A percentile compares a stretch with the other conserved stretches of the same genome.
Evolutionary conservation across 2,888 invertebrate species (phyloP).

Genomic region (Nemapogon koenigi): DNA sequence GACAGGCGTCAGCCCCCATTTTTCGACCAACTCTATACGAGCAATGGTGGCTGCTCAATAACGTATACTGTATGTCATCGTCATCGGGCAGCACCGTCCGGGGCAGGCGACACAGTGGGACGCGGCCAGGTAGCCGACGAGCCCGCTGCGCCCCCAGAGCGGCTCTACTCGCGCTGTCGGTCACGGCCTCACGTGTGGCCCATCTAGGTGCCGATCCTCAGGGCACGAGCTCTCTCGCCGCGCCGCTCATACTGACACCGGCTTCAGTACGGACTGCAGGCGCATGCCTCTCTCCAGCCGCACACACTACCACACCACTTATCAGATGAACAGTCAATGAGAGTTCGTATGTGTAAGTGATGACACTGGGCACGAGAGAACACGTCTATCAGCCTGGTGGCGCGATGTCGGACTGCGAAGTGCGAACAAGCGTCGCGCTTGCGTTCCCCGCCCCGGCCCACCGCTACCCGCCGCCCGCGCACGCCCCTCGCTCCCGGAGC

Average conservation of each 20-base stretch:
- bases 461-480: slow-evolving; percentile 25
- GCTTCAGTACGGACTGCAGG: slow-evolving; percentile 10
- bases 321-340: not conserved
- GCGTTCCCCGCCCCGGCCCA: not conserved
- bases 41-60: slow-evolving; percentile 88
- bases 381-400: no score
- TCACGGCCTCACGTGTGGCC: slow-evolving; percentile 39
- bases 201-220: no score
- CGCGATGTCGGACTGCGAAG: no score
- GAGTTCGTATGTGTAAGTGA: no score
- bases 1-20: slow-evolving; percentile 98
- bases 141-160: slow-evolving; percentile 54
- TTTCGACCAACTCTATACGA: slow-evolving; percentile 96
- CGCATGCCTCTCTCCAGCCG: slow-evolving; percentile 6
- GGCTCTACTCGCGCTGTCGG: slow-evolving; percentile 36
- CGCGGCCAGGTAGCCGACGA: slow-evolving; percentile 44
- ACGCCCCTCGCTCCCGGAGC: slow-evolving; percentile 24
- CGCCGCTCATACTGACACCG: slow-evolving; percentile 15
- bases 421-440: no score
- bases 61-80: slow-evolving; percentile 46
- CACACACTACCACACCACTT: slow-evolving; percentile 12
- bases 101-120: slow-evolving; percentile 31
- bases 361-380: not conserved
- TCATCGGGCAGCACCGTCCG: not conserved
- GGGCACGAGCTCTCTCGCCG: slow-evolving; percentile 18